Percentiles rank a stretch among this genome's conserved stretches.
These are phyloP conservation scores for Zosterops borbonicus DNA, from an alignment of 2,113 vertebrate species.

Conservation along the genomic window DNA sequence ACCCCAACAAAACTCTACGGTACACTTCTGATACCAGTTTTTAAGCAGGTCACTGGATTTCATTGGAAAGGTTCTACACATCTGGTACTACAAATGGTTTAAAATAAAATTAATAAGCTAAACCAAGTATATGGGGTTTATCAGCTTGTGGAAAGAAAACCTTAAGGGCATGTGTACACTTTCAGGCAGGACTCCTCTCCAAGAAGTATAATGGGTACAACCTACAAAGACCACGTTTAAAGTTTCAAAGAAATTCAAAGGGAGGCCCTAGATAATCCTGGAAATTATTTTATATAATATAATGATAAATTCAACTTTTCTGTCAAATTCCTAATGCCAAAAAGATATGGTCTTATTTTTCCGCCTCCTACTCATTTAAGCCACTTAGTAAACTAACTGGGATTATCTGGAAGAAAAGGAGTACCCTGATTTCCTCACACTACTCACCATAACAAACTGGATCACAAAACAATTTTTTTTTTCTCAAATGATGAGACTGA, in stretches of 20 bases:
- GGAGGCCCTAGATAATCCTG: background rate
- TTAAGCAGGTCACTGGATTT: background rate
- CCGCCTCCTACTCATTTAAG: background rate
- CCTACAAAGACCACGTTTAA: background rate
- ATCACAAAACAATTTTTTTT: background rate
- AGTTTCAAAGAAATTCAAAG: background rate
- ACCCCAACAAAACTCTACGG: fast-evolving
- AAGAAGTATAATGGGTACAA: background rate
- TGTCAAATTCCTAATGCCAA: background rate
- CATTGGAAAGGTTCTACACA: background rate
- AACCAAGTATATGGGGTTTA: background rate
- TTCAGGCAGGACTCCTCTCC: background rate
- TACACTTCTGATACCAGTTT: background rate
- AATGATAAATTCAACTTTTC: background rate
- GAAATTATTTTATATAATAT: background rate
- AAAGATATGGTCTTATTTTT: background rate
- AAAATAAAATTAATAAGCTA: background rate
- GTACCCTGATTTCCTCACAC: background rate
- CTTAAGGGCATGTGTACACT: background rate
- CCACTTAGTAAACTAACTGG: background rate
- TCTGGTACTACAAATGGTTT: background rate
- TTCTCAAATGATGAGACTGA: fast-evolving
- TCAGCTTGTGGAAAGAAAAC: background rate
- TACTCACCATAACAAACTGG: background rate
- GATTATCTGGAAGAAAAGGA: background rate